Evolutionary conservation across 2,113 vertebrate genomes (phyloP), one percentile per base, ranked within the genome.

Genomic region (Pipa parva): DNA sequence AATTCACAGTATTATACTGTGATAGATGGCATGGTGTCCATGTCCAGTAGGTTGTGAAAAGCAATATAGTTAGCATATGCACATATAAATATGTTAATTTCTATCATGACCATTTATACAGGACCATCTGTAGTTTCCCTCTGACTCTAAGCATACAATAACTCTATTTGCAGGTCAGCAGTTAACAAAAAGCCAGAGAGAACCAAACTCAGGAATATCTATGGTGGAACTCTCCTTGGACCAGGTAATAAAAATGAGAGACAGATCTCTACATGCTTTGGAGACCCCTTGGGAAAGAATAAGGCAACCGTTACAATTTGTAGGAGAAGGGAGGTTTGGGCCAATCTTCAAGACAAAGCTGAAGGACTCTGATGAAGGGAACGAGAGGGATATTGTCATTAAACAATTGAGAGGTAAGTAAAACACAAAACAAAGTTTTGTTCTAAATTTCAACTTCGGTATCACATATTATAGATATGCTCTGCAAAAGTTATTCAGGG

Each of bases 241-340:
- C n/a, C 63, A 27, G 27, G 72, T 87, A 25, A 70, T 88, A 1
- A 65, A 0, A 48, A 64, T 75, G 15, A 68, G 58, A 25, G 71
- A 75, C 15, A 55, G 59, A 7, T 7, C 52, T 7, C 59, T 89
- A 31, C 79, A 77, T 49, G 71, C 79, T 7, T 62, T 87, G n/a
- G 76, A 88, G 74, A 62, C 84, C 37, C 80, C 84, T 2, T 74
- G 79, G 59, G 80, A 83, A 3, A 82, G 78, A 12, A 57, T 90
- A 51, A 65, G 31, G 11, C 63, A 83, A 66, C 60, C 82, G 25
- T 69, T 89, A 3, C 52, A 71, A 21, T 17, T 51, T 3, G 33
- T 59, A 2, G 24, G 46, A 11, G 37, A n/a, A 1, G 83, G 83
- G 9, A 63, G 0, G 5, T 83, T 36, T 74, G 83, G 86, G 8